A percentile compares a stretch with the other conserved stretches of the same genome.
These are phyloP conservation scores for Actinia tenebrosa DNA, from an alignment of 64 coral and sea anemone species.

Conservation along the genomic window DNA sequence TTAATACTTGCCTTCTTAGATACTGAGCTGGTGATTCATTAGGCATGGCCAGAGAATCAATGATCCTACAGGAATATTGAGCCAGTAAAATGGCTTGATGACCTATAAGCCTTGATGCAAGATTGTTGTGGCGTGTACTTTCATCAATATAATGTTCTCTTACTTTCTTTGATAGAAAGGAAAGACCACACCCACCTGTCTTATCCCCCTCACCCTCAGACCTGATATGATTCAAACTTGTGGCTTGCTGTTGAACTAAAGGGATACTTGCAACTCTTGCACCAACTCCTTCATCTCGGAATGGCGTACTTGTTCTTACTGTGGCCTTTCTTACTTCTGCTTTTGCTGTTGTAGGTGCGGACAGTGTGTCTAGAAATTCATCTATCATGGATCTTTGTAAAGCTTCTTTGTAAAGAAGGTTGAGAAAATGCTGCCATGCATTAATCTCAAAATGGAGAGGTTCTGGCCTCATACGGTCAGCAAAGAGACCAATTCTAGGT, in stretches of 20 bases:
- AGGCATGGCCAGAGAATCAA: constrained; percentile 11
- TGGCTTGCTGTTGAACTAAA: constrained; percentile 8
- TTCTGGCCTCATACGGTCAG: constrained; percentile 31
- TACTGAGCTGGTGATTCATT: constrained; percentile 10
- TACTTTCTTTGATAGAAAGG: constrained; percentile 4
- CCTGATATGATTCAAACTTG: neutral
- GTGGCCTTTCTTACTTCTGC: neutral
- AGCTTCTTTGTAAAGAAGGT: neutral
- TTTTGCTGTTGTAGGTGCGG: too few relatives aligned
- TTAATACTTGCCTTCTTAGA: constrained; percentile 1
- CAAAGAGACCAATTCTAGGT: constrained; percentile 32
- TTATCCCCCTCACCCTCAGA: too few relatives aligned
- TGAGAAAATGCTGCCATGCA: constrained; percentile 40
- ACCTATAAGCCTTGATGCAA: constrained; percentile 30
- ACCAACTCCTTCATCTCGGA: neutral
- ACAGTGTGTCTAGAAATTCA: neutral
- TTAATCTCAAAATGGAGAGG: constrained; percentile 48
- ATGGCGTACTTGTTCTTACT: neutral
- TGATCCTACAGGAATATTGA: constrained; percentile 13
- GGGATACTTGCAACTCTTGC: neutral
- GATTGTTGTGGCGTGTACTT: constrained; percentile 23
- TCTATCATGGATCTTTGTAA: neutral
- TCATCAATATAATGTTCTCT: constrained; percentile 43
- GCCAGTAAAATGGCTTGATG: constrained; percentile 37
- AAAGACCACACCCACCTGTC: constrained; percentile 28